phyloP scores from a whole-genome alignment of 2,888 invertebrate species.

The Andrena trimmerana region DNA sequence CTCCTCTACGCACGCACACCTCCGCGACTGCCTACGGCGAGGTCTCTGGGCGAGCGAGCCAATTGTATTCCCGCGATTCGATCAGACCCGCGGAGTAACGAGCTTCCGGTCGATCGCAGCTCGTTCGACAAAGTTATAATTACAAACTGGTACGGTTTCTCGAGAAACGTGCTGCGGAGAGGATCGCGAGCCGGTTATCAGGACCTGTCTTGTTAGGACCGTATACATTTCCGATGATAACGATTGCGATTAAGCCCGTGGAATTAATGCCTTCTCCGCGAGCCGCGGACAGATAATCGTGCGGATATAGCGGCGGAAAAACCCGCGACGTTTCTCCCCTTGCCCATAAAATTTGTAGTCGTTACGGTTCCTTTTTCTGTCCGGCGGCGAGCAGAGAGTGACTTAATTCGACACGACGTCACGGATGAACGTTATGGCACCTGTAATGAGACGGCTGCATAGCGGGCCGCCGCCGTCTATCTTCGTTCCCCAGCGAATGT shows the following conservation, averaged over 20 bases:
- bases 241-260: conserved; percentile 60
- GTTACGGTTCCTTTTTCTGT: conserved; percentile 3
- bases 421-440: conserved; percentile 21
- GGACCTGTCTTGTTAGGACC: conserved; percentile 53
- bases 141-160: conserved; percentile 56
- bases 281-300: conserved; percentile 25
- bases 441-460: conserved; percentile 15
- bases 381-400: neutral
- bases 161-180: conserved; percentile 26
- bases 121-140: conserved; percentile 44
- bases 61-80: conserved; percentile 40
- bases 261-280: conserved; percentile 46
- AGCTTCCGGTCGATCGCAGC: conserved; percentile 55
- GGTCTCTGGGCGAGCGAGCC: neutral
- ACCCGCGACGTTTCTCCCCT: neutral
- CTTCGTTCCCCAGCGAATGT: neutral
- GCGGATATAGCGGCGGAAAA: conserved; percentile 16
- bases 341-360: conserved; percentile 18
- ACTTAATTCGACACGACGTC: conserved; percentile 8
- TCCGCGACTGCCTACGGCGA: conserved; percentile 22
- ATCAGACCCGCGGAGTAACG: conserved; percentile 42
- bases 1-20: neutral
- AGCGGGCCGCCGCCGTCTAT: conserved; percentile 8
- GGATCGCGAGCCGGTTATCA: conserved; percentile 60
- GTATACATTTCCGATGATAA: conserved; percentile 66